Base-by-base conservation (phyloP, 2,113 vertebrate species). In the Cromileptes altivelis region DNA sequence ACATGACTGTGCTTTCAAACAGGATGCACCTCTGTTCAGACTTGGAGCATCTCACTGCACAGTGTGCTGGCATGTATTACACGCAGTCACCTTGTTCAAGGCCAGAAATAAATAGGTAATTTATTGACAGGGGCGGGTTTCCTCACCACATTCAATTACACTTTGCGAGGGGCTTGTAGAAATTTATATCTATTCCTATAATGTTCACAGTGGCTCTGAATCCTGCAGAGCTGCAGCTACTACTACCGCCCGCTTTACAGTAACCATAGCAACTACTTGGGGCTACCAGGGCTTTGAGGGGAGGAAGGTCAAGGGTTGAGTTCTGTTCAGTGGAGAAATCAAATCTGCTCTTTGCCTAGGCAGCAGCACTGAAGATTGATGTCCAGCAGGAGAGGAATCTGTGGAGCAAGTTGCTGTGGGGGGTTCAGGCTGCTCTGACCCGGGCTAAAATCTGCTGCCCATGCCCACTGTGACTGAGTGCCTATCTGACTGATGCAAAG, bases 261-360 rank as follows among this genome's bases (percentile, higher is more conserved):
- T 94, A 88, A 92, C 94, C 93, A 94, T 94, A 89, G 94, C 92
- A 94, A 94, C 94, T 78, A 72, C 78, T 86, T 82, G 70, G 87
- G 82, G 85, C 85, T 60, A 64, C 77, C 33, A 42, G 82, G 85
- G 83, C 86, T 90, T 79, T 49, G 78, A 89, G 90, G 86, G 86
- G 80, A 84, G 62, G 81, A 50, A 81, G 92, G 93, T 92, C 92
- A 92, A 92, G 83, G 92, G 92, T 92, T 88, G 89, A 92, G 71
- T 76, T 75, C 84, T 91, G 89, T 84, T 92, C 90, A 92, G 91
- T 57, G 84, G 87, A 92, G 82, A 85, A 94, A 93, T 92, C 81
- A 92, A 89, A 92, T 92, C 89, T 85, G 88, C 76, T 90, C 87
- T 91, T 91, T 89, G 90, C 89, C 75, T 57, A 88, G 92, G 89